Evolutionary conservation across 1,140 invertebrate species (phyloP).

Genomic region (Brachionus paranguensis): DNA sequence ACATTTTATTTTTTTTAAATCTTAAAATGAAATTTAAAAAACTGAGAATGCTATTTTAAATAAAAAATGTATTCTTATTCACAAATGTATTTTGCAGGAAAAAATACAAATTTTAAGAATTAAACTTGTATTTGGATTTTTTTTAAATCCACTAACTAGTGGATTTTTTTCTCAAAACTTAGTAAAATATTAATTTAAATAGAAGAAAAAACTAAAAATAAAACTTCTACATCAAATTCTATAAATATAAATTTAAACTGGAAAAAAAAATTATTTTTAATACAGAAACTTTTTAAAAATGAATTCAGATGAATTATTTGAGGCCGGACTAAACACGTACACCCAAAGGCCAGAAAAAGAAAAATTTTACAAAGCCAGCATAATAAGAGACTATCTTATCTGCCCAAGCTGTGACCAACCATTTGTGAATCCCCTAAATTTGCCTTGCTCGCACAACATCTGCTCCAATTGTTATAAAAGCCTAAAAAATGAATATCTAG

Average conservation of each 20-base stretch:
- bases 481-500: constrained; percentile 1
- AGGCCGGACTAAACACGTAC: neutral
- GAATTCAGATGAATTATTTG: neutral
- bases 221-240: neutral
- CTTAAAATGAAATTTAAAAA: no score
- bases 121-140: no score
- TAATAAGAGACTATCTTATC: neutral
- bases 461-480: neutral
- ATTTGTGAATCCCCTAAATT: neutral
- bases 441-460: neutral
- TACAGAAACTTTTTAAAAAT: neutral
- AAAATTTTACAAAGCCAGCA: neutral
- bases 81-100: no score
- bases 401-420: neutral
- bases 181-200: no score
- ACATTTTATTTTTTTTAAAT: no score
- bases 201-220: neutral
- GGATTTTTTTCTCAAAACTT: no score
- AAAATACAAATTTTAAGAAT: no score
- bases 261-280: neutral
- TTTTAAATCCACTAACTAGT: no score
- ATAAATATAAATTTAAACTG: neutral
- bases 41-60: no score
- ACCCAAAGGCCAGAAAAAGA: neutral
- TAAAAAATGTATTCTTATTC: no score